phyloP scores from a whole-genome alignment of 1,140 invertebrate genomes.

The Chlorops oryzae region DNA sequence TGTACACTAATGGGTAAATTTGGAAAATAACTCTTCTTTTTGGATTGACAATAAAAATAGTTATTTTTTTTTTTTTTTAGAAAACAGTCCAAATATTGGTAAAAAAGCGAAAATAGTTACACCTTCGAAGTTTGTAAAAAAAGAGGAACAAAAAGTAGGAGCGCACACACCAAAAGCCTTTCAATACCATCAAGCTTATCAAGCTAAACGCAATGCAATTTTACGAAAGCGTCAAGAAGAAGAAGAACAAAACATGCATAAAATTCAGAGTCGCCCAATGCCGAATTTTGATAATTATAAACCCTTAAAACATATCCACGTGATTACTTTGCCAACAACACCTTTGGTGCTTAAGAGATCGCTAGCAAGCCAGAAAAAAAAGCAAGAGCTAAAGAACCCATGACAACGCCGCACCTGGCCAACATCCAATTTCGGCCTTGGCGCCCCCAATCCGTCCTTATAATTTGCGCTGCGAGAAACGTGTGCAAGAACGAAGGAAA shows the following conservation, averaged over 20 bases:
- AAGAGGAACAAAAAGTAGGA: no score
- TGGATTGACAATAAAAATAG: not conserved
- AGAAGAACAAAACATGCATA: slow-evolving; percentile 32
- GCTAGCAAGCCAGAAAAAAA: slow-evolving; percentile 6
- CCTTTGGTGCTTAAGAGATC: slow-evolving; percentile 30
- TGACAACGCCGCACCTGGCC: no score
- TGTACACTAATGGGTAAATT: not conserved
- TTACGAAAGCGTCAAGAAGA: slow-evolving; percentile 20
- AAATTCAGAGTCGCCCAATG: slow-evolving; percentile 37
- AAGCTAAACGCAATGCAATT: slow-evolving; percentile 23
- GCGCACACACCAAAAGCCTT: slow-evolving; percentile 27
- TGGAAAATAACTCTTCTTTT: not conserved
- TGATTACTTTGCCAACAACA: slow-evolving; percentile 29
- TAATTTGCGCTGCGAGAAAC: slow-evolving; percentile 26
- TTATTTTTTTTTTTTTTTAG: not conserved
- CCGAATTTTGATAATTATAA: slow-evolving; percentile 30
- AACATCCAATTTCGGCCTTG: slow-evolving; percentile 4
- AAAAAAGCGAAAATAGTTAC: not conserved
- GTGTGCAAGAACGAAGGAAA: slow-evolving; percentile 32
- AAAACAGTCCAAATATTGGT: not conserved
- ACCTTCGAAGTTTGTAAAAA: not conserved
- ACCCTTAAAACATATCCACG: slow-evolving; percentile 17
- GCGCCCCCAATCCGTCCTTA: slow-evolving; percentile 24
- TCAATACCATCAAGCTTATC: slow-evolving; percentile 22
- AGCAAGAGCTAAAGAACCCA: slow-evolving; percentile 5